Evolutionary conservation across 2,888 invertebrate genomes (phyloP), one percentile per base, ranked within the genome.

Genomic region (Orthonychiurus folsomi): DNA sequence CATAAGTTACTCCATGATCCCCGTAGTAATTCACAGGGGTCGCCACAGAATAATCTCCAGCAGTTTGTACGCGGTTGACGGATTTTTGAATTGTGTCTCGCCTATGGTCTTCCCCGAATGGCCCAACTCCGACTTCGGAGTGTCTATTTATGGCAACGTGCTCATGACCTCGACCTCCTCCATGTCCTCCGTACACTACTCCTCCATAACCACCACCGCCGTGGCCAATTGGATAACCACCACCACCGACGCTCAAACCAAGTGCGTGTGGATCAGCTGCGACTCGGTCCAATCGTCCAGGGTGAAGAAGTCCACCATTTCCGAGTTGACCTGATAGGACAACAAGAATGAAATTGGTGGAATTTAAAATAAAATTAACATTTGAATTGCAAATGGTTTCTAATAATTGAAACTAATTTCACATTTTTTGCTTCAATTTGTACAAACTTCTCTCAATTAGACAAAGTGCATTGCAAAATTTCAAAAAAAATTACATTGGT

Each of bases 31-130:
- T 56, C 20, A 27, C 20, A 3, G 56, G 56, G 9, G n/a, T 9
- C 15, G n/a, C 28, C 2, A 56, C 20, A n/a, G 27, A 5, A 15
- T 26, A 24, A 56, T 3, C 12, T 18, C 56, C 56, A 12, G 37
- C 37, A 37, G 23, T 12, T 23, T 55, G 24, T 5, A 56, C 20
- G 5, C 37, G 56, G 20, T 56, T 56, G 3, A 56, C 37, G 20
- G 56, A 56, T 56, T 56, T 56, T 27, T 56, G 56, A 28, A 56
- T 28, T 2, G 27, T 28, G 28, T 56, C 28, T 9, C 56, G 20
- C 20, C 18, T 26, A 3, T 28, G 37, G 5, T 9, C 20, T 56
- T 27, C 28, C 3, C 56, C 56, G 20, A 28, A 56, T 20, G 56
- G 56, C 3, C 56, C 56, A 9, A 56, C 28, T 26, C 56, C 56